These are phyloP conservation scores for Hippopotamyrus pictus DNA, from an alignment of 2,797 vertebrate species.

Conservation along the genomic window DNA sequence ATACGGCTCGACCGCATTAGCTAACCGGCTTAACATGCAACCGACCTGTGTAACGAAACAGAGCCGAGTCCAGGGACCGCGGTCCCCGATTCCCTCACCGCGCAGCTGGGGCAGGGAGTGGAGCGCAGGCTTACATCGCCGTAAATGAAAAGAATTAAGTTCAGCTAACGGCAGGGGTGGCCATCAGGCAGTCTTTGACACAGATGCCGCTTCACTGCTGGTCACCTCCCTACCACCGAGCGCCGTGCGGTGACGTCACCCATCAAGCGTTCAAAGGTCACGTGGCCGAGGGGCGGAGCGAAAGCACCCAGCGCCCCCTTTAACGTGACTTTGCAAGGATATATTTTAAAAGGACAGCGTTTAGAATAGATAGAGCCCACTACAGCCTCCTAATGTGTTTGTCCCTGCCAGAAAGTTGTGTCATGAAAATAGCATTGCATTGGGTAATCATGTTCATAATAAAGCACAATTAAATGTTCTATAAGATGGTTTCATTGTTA, in stretches of 20 bases:
- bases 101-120: neutral
- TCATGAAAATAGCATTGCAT: neutral
- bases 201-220: neutral
- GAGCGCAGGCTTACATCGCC: neutral
- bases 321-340: neutral
- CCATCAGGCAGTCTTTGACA: neutral
- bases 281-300: neutral
- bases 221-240: neutral
- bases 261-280: conserved; percentile 5
- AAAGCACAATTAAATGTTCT: neutral
- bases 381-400: neutral
- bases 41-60: neutral
- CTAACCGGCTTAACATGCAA: neutral
- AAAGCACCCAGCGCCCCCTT: neutral
- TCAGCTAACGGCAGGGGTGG: neutral
- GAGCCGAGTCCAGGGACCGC: neutral
- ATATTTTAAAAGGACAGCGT: neutral
- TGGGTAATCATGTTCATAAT: neutral
- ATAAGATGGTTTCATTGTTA: neutral
- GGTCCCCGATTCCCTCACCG: neutral
- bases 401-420: neutral
- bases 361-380: neutral
- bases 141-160: neutral
- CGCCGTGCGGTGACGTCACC: conserved; percentile 8
- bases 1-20: neutral